phyloP scores from a whole-genome alignment of 2,113 vertebrate genomes.

The Paradoxurus hermaphroditus region DNA sequence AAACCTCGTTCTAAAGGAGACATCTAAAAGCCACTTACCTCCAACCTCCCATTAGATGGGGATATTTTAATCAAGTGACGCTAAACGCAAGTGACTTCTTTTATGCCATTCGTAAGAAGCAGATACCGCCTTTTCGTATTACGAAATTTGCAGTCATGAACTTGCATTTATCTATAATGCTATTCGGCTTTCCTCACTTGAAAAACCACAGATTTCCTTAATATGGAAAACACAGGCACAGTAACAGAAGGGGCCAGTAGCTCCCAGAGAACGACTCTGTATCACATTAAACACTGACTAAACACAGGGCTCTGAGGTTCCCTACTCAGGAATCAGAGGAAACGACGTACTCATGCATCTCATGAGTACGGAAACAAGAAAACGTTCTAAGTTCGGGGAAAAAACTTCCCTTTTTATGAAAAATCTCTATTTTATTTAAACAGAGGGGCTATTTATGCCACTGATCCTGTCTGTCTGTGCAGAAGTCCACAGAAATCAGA shows the following conservation, averaged over 20 bases:
- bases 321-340: neutral
- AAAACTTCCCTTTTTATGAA: neutral
- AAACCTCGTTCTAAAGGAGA: neutral
- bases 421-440: neutral
- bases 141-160: neutral
- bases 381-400: neutral
- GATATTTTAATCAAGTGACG: neutral
- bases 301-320: neutral
- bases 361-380: neutral
- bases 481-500: neutral
- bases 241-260: neutral
- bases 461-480: neutral
- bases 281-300: neutral
- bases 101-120: neutral
- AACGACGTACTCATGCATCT: neutral
- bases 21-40: neutral
- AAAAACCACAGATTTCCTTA: conserved; percentile 21
- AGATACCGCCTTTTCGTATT: neutral
- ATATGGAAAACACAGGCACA: neutral
- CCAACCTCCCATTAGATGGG: neutral
- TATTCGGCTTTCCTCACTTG: conserved; percentile 17
- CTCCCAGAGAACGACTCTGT: neutral
- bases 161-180: neutral
- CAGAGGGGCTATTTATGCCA: neutral
- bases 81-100: neutral